These are phyloP conservation scores for Cheiracanthium punctorium DNA, from an alignment of 2,888 invertebrate genomes.

Conservation along the genomic window DNA sequence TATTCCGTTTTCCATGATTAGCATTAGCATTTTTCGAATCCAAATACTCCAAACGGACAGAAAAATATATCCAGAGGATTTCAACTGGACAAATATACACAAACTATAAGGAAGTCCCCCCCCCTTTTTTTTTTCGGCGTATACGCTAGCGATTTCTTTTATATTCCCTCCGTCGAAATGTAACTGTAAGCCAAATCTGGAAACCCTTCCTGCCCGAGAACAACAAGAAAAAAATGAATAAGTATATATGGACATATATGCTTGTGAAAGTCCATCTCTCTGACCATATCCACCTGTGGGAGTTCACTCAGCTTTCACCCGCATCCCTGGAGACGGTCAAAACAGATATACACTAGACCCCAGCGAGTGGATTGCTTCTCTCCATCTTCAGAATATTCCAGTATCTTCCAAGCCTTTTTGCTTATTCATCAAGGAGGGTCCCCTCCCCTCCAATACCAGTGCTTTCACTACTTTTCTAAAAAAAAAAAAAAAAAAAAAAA, in stretches of 20 bases:
- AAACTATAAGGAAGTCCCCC: background rate
- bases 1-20: no score
- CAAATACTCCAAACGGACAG: no score
- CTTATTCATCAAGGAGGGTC: conserved; percentile 23
- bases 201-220: background rate
- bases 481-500: background rate
- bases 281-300: conserved; percentile 14
- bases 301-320: background rate
- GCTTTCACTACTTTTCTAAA: background rate
- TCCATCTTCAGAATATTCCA: background rate
- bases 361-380: background rate
- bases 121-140: no score
- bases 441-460: background rate
- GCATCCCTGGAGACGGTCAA: background rate
- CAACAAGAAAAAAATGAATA: background rate
- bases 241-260: background rate
- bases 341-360: background rate
- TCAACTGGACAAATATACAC: background rate
- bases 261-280: conserved; percentile 13
- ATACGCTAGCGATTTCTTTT: no score
- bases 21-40: no score
- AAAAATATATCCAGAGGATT: background rate
- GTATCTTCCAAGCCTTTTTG: conserved; percentile 1
- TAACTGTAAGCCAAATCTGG: conserved; percentile 9
- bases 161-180: background rate